phyloP scores from a whole-genome alignment of 2,888 invertebrate species.

The Synanthedon tipuliformis region DNA sequence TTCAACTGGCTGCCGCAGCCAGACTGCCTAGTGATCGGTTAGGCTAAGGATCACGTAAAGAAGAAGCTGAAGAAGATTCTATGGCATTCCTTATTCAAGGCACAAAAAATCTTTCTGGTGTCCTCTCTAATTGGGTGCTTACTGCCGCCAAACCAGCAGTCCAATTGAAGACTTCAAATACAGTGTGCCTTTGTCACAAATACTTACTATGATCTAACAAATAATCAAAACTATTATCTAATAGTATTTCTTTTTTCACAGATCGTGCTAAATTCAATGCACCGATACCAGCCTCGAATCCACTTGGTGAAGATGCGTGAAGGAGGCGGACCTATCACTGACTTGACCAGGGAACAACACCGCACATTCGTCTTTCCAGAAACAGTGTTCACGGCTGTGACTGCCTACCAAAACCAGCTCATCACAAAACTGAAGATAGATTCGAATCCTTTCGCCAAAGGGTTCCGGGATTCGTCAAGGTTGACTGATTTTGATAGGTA shows the following conservation, averaged over 20 bases:
- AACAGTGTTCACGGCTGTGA: slow-evolving; percentile 98
- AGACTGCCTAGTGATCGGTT: no score
- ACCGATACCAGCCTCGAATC: slow-evolving; percentile 98
- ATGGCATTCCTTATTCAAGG: no score
- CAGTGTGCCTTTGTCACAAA: no score
- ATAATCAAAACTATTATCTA: not conserved
- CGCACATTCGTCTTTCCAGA: slow-evolving; percentile 97
- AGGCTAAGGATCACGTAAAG: no score
- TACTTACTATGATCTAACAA: not conserved
- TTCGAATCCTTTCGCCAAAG: slow-evolving; percentile 98
- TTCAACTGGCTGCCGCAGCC: no score
- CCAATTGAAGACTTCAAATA: no score
- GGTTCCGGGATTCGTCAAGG: slow-evolving; percentile 94
- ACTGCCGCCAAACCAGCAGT: not conserved
- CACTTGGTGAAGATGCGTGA: slow-evolving; percentile 85
- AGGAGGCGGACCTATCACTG: slow-evolving; percentile 79
- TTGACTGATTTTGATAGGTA: slow-evolving; percentile 93
- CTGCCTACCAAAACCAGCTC: slow-evolving; percentile 99
- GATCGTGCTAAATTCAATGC: slow-evolving; percentile 99
- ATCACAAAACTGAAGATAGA: slow-evolving; percentile 98
- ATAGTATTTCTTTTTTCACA: slow-evolving; percentile 54
- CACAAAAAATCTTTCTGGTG: no score
- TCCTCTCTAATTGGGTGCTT: not conserved
- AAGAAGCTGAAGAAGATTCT: no score
- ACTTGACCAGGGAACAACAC: slow-evolving; percentile 91